Percentiles rank a stretch among this genome's conserved stretches.
These are phyloP conservation scores for Mnemiopsis leidyi DNA, from an alignment of 37 sponge, comb jelly and placozoan species.

Conservation along the genomic window DNA sequence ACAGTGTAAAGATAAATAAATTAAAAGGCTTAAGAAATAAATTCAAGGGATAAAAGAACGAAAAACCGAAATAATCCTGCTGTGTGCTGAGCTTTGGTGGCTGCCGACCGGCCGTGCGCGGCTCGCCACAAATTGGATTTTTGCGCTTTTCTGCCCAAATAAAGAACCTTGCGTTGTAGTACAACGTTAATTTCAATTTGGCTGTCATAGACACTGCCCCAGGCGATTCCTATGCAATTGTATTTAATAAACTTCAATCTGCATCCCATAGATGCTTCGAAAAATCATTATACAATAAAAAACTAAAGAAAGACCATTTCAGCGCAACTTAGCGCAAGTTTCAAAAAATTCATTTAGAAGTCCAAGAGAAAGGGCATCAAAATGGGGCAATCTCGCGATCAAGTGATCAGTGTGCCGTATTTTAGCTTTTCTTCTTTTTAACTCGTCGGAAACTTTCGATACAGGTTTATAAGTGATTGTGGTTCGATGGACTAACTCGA, in stretches of 20 bases:
- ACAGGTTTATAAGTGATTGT: background rate
- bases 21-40: no score
- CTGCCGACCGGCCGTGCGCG: no score
- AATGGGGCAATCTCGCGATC: background rate
- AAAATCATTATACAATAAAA: background rate
- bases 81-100: no score
- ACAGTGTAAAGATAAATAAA: no score
- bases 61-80: no score
- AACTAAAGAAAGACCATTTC: background rate
- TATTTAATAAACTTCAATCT: no score
- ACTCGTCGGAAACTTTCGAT: background rate
- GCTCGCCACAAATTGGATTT: no score
- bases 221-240: no score
- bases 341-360: slow-evolving; percentile 17
- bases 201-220: background rate
- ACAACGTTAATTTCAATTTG: background rate
- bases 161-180: background rate
- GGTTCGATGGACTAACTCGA: background rate
- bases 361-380: slow-evolving; percentile 4
- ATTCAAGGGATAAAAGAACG: no score
- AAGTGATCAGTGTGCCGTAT: background rate
- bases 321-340: background rate
- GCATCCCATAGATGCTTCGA: background rate
- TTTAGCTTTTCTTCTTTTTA: background rate
- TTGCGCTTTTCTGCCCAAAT: no score